A percentile compares a stretch with the other conserved stretches of the same genome.
phyloP scores from a whole-genome alignment of 2,113 vertebrate species.

The Stictonetta naevosa region DNA sequence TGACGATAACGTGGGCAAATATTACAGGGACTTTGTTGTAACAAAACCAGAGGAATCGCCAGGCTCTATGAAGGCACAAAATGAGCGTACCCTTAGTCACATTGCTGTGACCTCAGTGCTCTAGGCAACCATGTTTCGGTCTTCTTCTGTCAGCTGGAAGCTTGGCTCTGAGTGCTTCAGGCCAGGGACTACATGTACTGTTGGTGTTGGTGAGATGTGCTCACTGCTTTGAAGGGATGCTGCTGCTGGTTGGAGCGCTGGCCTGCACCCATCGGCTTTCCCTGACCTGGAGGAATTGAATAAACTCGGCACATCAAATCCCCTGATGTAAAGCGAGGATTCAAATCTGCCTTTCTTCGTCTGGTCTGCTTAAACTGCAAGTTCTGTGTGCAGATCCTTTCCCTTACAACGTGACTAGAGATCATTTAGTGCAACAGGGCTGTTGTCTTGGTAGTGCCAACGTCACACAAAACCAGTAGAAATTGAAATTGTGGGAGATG shows the following conservation, averaged over 20 bases:
- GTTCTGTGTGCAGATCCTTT: neutral
- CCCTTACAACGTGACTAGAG: neutral
- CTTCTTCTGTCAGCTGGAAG: neutral
- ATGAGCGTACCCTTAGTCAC: neutral
- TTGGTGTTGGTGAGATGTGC: neutral
- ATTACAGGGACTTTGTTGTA: neutral
- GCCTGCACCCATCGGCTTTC: fast-evolving
- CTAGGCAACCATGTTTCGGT: neutral
- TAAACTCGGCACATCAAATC: neutral
- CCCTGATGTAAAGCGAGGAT: neutral
- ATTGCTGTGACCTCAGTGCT: neutral
- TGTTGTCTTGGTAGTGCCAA: neutral
- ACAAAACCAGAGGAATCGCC: neutral
- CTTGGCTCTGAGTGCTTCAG: neutral
- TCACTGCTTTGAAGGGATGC: neutral
- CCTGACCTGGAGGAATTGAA: neutral
- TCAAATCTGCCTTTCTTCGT: neutral
- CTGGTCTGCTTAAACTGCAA: neutral
- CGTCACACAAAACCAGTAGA: neutral
- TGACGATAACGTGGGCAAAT: neutral
- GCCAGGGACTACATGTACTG: neutral
- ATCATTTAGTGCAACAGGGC: neutral
- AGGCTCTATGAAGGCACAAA: neutral
- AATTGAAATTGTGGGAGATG: neutral
- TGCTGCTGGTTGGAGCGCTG: neutral